Conservation (phyloP, 2,797 vertebrate species). For the Scomberomorus guttatus region DNA sequence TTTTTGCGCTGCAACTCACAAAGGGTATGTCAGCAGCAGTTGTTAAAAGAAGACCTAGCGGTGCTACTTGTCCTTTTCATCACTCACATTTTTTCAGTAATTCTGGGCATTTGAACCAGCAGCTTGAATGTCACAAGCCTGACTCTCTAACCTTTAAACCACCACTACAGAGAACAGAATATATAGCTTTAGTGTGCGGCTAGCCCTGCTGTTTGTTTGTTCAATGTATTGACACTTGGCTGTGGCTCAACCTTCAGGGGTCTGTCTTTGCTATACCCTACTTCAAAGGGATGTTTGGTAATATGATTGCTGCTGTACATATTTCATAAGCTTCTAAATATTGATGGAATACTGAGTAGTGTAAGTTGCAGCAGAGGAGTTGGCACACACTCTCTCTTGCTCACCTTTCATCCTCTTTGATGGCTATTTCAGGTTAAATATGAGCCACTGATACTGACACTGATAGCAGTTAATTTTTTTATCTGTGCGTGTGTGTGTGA, state of each 20-base stretch:
- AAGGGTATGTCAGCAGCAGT: neutral
- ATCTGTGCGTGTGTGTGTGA: conserved; percentile 11
- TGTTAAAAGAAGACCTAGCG: neutral
- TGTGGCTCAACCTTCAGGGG: conserved; percentile 32
- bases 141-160: conserved; percentile 30
- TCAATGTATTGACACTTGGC: conserved; percentile 37
- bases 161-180: conserved; percentile 12
- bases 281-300: conserved; percentile 65
- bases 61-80: neutral
- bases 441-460: conserved; percentile 43
- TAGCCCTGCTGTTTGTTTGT: conserved; percentile 48
- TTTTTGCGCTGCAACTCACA: neutral
- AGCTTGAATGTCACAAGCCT: conserved; percentile 29
- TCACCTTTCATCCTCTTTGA: conserved; percentile 50
- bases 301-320: conserved; percentile 68
- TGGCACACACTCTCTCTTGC: conserved; percentile 2
- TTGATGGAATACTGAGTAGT: conserved; percentile 61
- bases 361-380: conserved; percentile 45
- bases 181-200: conserved; percentile 23
- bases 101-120: conserved; percentile 16
- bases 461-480: conserved; percentile 32
- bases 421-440: conserved; percentile 67
- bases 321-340: conserved; percentile 77
- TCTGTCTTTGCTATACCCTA: conserved; percentile 37
- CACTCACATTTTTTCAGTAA: conserved; percentile 23